Conservation (phyloP, 2,888 invertebrate species). For the Meghimatium bilineatum region DNA sequence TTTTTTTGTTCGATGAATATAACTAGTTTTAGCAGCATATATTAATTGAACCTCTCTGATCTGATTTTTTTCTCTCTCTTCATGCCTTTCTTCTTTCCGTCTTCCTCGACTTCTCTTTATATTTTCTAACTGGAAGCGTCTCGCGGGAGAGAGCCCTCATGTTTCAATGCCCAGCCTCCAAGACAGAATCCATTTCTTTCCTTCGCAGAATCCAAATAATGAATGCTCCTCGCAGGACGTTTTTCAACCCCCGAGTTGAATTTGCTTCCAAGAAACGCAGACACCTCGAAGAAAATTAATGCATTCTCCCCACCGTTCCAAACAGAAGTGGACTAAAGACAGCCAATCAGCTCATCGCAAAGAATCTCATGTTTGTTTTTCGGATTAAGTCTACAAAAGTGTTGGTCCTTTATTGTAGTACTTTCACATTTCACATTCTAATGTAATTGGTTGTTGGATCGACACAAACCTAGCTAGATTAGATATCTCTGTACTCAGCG, state of each 20-base stretch:
- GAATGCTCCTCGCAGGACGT: constrained; percentile 32
- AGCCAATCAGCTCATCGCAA: constrained; percentile 25
- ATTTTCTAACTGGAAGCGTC: constrained; percentile 16
- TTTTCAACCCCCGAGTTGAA: constrained; percentile 35
- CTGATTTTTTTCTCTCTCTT: not conserved
- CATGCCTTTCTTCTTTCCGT: not conserved
- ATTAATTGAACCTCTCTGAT: not conserved
- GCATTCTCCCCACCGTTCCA: constrained; percentile 28
- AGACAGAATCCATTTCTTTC: constrained; percentile 43
- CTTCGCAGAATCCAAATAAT: constrained; percentile 39
- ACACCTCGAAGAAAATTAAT: constrained; percentile 33
- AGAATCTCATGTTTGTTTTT: not conserved
- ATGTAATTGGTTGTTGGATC: not conserved
- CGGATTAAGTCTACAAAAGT: not conserved
- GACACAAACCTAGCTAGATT: too few relatives aligned
- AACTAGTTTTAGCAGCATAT: not conserved
- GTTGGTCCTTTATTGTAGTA: not conserved
- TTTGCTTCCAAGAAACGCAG: constrained; percentile 30
- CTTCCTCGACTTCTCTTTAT: not conserved
- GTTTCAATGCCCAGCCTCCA: constrained; percentile 39
- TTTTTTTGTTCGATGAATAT: too few relatives aligned
- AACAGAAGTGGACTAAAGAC: constrained; percentile 8
- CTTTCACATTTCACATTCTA: not conserved
- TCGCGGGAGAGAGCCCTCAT: constrained; percentile 28
- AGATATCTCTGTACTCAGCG: too few relatives aligned